These are phyloP conservation scores for Crocidura indochinensis DNA, from an alignment of 2,797 vertebrate genomes.

Conservation along the genomic window DNA sequence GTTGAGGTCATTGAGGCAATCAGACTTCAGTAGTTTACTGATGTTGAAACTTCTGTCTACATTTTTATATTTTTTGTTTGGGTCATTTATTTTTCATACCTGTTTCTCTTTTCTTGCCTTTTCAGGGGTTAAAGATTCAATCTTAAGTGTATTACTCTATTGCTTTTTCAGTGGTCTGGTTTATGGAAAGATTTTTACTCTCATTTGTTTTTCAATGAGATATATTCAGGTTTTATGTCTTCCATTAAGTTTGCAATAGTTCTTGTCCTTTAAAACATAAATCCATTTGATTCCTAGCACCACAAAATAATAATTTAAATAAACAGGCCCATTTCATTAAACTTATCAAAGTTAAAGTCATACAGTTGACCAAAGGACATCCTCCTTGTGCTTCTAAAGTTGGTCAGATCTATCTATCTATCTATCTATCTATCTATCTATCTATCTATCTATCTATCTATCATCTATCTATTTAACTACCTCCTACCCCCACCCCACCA, in stretches of 20 bases:
- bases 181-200: not conserved
- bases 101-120: not conserved
- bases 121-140: not conserved
- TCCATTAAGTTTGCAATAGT: not conserved
- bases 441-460: too few species aligned
- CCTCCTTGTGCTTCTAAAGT: not conserved
- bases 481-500: too few species aligned
- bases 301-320: too few species aligned
- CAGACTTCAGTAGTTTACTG: not conserved
- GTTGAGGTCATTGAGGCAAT: too few species aligned
- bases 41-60: not conserved
- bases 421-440: too few species aligned
- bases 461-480: too few species aligned
- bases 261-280: not conserved
- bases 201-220: not conserved
- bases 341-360: constrained; percentile 25
- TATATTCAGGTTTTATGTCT: not conserved
- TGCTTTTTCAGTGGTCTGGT: not conserved
- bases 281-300: not conserved
- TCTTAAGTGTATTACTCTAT: not conserved
- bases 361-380: not conserved
- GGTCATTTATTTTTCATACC: not conserved
- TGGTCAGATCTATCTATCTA: not conserved
- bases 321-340: not conserved
- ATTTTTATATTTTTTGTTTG: not conserved